Percentiles rank a stretch among this genome's conserved stretches.
These are phyloP conservation scores for Apodemus agrarius DNA, from an alignment of 2,797 vertebrate species.

Conservation along the genomic window DNA sequence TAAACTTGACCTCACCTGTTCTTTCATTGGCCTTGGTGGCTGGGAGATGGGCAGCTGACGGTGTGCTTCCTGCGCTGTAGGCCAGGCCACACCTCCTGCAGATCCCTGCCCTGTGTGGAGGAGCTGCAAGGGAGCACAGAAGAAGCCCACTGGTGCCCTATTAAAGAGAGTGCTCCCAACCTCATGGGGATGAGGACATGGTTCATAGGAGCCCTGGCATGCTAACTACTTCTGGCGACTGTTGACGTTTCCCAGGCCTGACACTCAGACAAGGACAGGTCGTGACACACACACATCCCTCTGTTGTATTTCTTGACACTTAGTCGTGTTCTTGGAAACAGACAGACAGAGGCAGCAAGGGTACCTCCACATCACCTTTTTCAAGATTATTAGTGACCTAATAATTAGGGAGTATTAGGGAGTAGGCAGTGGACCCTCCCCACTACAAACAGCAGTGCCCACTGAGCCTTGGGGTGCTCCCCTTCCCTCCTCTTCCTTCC, in stretches of 20 bases:
- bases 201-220: neutral
- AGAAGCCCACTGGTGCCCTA: neutral
- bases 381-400: neutral
- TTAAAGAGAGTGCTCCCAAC: accelerated
- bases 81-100: accelerated
- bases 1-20: neutral
- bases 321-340: neutral
- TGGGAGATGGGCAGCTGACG: neutral
- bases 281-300: neutral
- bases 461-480: neutral
- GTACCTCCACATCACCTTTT: accelerated
- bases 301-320: too few relatives aligned
- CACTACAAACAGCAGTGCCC: too few relatives aligned
- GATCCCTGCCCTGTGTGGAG: neutral
- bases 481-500: neutral
- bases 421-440: neutral
- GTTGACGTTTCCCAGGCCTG: neutral
- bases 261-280: accelerated
- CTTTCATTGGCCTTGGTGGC: neutral
- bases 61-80: accelerated
- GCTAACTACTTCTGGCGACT: neutral
- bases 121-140: accelerated
- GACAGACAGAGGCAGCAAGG: neutral
- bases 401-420: too few relatives aligned
- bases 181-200: accelerated